Conservation (phyloP, 1,140 invertebrate species). For the Zaprionus ghesquierei region DNA sequence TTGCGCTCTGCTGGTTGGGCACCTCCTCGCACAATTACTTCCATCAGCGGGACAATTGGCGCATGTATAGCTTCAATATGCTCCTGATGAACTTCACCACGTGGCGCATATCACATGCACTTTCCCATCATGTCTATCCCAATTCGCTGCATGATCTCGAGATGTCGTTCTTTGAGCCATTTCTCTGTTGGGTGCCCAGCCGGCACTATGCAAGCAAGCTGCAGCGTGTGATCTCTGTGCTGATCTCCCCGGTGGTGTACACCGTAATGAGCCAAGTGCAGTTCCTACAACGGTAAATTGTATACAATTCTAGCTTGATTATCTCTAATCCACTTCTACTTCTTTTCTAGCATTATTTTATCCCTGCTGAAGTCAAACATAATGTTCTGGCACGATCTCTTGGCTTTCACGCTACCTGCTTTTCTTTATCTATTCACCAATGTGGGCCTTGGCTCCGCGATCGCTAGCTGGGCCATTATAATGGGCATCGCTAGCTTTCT, state of each 20-base stretch:
- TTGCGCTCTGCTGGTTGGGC: constrained; percentile 84
- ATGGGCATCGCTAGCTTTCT: constrained; percentile 84
- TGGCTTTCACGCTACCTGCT: constrained; percentile 84
- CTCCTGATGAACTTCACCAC: constrained; percentile 85
- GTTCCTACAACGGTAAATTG: constrained; percentile 83
- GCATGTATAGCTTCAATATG: constrained; percentile 92
- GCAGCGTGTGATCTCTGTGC: constrained; percentile 78
- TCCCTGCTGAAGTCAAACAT: constrained; percentile 50
- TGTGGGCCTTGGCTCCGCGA: constrained; percentile 40
- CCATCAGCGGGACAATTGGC: constrained; percentile 90
- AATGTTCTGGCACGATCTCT: constrained; percentile 75
- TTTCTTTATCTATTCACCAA: constrained; percentile 83
- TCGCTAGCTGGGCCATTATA: constrained; percentile 86
- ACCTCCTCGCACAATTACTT: constrained; percentile 91
- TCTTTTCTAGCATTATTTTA: constrained; percentile 28
- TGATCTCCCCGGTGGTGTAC: constrained; percentile 84
- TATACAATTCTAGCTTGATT: neutral
- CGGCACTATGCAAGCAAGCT: constrained; percentile 81
- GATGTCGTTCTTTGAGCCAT: constrained; percentile 87
- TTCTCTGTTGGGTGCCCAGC: constrained; percentile 86
- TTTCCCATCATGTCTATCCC: constrained; percentile 92
- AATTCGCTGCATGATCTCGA: constrained; percentile 92
- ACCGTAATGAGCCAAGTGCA: constrained; percentile 79
- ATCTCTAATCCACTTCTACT: neutral
- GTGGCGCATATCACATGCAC: constrained; percentile 89